These are phyloP conservation scores for Channa maculata DNA, from an alignment of 2,113 vertebrate species.

Conservation along the genomic window DNA sequence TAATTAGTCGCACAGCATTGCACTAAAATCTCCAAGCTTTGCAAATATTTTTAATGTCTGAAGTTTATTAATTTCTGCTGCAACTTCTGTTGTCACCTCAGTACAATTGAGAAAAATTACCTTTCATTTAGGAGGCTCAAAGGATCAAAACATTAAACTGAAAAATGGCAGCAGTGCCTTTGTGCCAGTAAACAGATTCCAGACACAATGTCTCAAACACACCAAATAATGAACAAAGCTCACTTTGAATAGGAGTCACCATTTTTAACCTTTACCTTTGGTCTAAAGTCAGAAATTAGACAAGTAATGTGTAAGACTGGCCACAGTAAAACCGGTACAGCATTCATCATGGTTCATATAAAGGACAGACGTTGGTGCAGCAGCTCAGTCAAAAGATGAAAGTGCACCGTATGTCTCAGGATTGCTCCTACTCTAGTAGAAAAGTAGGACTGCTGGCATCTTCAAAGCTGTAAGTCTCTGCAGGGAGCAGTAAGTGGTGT, in stretches of 20 bases:
- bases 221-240: neutral
- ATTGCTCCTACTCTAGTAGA: slow-evolving; percentile 1
- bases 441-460: slow-evolving; percentile 9
- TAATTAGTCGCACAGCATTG: too few relatives aligned
- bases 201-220: too few relatives aligned
- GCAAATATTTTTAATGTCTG: too few relatives aligned
- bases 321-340: neutral
- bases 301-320: neutral
- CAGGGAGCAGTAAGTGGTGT: slow-evolving; percentile 19
- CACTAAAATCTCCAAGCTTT: too few relatives aligned
- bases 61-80: slow-evolving; percentile 19
- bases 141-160: slow-evolving; percentile 19
- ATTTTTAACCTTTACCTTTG: neutral
- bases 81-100: slow-evolving; percentile 10
- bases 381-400: neutral
- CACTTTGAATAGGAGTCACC: neutral
- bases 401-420: neutral
- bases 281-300: too few relatives aligned
- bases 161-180: too few relatives aligned
- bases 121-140: slow-evolving; percentile 42
- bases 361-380: neutral
- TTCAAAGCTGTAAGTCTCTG: slow-evolving; percentile 59
- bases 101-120: slow-evolving; percentile 28
- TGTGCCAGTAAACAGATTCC: too few relatives aligned
- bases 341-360: neutral